A percentile compares a stretch with the other conserved stretches of the same genome.
Evolutionary conservation across 2,797 vertebrate species (phyloP).

Genomic region (Lagorchestes hirsutus): DNA sequence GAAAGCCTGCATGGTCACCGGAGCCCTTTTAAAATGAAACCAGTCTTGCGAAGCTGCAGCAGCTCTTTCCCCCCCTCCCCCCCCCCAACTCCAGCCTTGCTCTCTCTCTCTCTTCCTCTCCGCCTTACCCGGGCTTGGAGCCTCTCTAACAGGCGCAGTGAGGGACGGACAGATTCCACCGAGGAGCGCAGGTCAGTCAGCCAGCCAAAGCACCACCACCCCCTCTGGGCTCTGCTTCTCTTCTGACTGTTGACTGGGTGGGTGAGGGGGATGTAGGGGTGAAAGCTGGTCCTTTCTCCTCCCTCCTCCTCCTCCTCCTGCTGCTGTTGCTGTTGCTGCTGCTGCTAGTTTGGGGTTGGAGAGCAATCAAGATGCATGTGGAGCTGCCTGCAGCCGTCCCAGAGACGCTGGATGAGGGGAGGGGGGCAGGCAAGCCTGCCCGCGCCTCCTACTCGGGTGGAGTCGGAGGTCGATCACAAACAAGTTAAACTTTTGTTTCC

Average conservation of each 20-base stretch:
- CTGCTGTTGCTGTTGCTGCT: constrained; percentile 44
- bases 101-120: constrained; percentile 8
- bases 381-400: constrained; percentile 71
- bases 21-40: constrained; percentile 65
- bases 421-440: constrained; percentile 61
- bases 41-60: constrained; percentile 65
- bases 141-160: constrained; percentile 61
- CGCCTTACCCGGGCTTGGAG: constrained; percentile 75
- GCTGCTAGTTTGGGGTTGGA: constrained; percentile 65
- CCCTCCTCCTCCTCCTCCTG: constrained; percentile 15
- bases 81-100: constrained; percentile 45
- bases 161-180: constrained; percentile 7
- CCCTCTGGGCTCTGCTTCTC: constrained; percentile 43
- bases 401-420: constrained; percentile 62
- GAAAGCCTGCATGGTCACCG: constrained; percentile 32
- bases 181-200: constrained; percentile 29
- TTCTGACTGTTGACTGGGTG: constrained; percentile 52
- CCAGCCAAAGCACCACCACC: constrained; percentile 67
- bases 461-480: constrained; percentile 70
- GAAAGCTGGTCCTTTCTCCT: constrained; percentile 35
- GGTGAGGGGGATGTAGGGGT: constrained; percentile 58
- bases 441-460: constrained; percentile 68
- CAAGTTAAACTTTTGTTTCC: constrained; percentile 79
- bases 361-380: constrained; percentile 65
- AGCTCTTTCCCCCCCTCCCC: not conserved